Evolutionary conservation across 2,113 vertebrate genomes (phyloP), one percentile per base, ranked within the genome.

Genomic region (Percina caprodes): DNA sequence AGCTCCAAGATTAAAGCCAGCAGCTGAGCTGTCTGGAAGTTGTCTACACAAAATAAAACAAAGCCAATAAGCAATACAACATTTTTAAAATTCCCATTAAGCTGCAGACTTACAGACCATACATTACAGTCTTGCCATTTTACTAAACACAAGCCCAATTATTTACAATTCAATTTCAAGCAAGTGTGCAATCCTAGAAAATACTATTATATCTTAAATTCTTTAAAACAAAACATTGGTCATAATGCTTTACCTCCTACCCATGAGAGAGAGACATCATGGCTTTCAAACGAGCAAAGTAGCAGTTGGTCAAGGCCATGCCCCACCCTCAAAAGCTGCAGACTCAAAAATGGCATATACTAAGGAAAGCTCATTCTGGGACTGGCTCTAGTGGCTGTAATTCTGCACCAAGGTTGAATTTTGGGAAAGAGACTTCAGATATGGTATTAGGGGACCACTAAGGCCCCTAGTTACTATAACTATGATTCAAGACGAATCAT

Each of bases 21-120:
- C 61, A 99, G 96, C 93, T 99, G 98, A 86, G 97, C 98, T 10
- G 98, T 99, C 94, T 99, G 98, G 83, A 99, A 99, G 90, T 99
- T 98, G 94, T 99, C 98, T 99, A 48, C 68, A 84, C 26, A 69
- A 54, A 49, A 75, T 18, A 49, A 77, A 89, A 77, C 1, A 0
- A 68, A 6, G 21, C 2, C 24, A 62, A 46, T 52, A 24, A 23
- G 5, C 12, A 35, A 55, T 9, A 2, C 10, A 52, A 52, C 33
- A 48, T 19, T 42, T 39, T 10, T 12, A 24, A 45, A 71, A 49
- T 11, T 19, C 13, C 46, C 15, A 10, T 11, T 1, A 59, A 55
- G 19, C 19, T 67, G 26, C 13, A 16, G 56, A 69, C 13, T 9
- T 67, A n/a, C 13, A 21, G 55, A 69, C 16, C 6, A 33, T 0